Base-by-base conservation (phyloP, 2,113 vertebrate genomes). In the Lamprologus tigripictilis region DNA sequence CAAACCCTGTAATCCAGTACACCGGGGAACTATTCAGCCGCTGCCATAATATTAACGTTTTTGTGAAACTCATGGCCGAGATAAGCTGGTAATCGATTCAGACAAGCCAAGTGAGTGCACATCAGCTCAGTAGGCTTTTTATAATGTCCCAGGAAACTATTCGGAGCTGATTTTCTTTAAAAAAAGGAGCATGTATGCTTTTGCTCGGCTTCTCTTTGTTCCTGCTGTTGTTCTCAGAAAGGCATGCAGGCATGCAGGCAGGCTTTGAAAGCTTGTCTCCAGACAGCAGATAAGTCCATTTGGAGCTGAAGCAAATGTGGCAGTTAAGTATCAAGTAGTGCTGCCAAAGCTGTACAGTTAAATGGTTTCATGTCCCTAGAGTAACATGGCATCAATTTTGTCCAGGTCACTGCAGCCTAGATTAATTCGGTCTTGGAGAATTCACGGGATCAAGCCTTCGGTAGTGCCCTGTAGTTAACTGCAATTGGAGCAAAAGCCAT, bases 381-480 rank as follows among this genome's bases (percentile, higher is more conserved):
- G 89, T 73, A 84, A 42, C 79, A 63, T 63, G 82, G 79, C 86
- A 88, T 73, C 26, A 63, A 81, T 94, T 91, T 90, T 88, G 92
- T 92, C 84, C 92, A 90, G 94, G 93, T 96, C 94, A 94, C 19
- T 92, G 93, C 80, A 90, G 76, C 35, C 54, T 78, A 57, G 85
- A 92, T 92, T 94, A 83, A 83, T 88, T 79, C 90, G 26, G 55
- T 84, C 89, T 91, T 84, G 68, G 47, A 19, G 66, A 81, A 90
- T 73, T 89, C 45, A 58, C 49, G 19, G 78, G 83, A 92, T 89
- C 83, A 91, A 80, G 35, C 23, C 23, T 47, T 21, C 85, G 55
- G 71, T 86, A 61, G 28, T 51, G 55, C 45, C 81, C 79, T 86
- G 86, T 58, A 84, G 84, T 90, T 91, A 35, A 90, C 86, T 63